Evolutionary conservation across 1,140 invertebrate species (phyloP).

Genomic region (Globodera rostochiensis): DNA sequence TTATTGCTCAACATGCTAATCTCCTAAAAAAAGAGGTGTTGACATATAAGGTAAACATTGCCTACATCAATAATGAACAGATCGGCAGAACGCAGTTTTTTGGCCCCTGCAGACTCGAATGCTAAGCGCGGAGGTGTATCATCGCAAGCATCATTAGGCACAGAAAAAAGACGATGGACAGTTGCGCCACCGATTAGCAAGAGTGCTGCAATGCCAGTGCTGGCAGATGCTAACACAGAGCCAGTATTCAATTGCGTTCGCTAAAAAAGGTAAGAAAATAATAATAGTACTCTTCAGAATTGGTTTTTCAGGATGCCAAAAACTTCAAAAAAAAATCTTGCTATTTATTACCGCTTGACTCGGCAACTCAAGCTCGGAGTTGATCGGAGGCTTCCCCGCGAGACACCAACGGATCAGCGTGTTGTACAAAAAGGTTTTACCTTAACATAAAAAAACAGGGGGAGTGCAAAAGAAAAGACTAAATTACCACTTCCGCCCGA

Average conservation of each 20-base stretch:
- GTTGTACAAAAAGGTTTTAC: constrained; percentile 66
- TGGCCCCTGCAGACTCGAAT: constrained; percentile 20
- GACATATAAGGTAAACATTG: neutral
- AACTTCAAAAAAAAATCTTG: neutral
- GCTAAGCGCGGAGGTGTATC: neutral
- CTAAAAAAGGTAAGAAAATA: too few relatives aligned
- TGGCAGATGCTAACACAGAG: constrained; percentile 40
- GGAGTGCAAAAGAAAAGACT: neutral
- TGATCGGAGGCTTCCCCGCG: neutral
- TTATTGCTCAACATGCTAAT: constrained; percentile 18
- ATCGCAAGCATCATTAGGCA: constrained; percentile 26
- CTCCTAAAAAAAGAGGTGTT: neutral
- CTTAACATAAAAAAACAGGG: neutral
- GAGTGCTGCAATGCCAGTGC: constrained; percentile 60
- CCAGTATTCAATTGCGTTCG: neutral
- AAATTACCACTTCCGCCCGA: constrained; percentile 56
- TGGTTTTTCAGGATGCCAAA: too few relatives aligned
- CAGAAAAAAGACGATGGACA: constrained; percentile 35
- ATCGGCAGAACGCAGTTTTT: neutral
- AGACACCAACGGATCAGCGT: constrained; percentile 33
- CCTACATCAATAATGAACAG: neutral
- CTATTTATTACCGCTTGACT: neutral
- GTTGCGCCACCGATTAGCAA: constrained; percentile 51
- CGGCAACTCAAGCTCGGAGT: neutral
- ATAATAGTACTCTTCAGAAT: neutral